These are phyloP conservation scores for Cactoblastis cactorum DNA, from an alignment of 2,888 invertebrate species.

Conservation along the genomic window DNA sequence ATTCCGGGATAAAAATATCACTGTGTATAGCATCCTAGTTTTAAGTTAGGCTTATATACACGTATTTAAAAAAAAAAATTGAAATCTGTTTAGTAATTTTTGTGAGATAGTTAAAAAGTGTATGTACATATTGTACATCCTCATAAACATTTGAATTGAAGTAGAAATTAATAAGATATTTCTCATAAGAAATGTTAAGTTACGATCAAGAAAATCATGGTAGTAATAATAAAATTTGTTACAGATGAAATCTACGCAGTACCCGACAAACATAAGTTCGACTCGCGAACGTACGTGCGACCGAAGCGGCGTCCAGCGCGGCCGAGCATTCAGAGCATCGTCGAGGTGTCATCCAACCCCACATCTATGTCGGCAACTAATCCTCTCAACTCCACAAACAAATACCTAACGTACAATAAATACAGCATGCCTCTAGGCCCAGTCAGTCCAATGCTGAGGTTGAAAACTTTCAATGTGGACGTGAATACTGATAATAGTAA, in stretches of 20 bases:
- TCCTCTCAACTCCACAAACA: slow-evolving; percentile 46
- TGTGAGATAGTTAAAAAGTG: no score
- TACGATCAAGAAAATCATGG: not conserved
- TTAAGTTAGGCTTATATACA: no score
- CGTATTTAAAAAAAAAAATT: no score
- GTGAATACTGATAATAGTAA: slow-evolving; percentile 59
- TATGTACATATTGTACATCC: no score
- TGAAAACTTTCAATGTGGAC: slow-evolving; percentile 71
- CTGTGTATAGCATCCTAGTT: no score
- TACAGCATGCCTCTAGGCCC: slow-evolving; percentile 58
- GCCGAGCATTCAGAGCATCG: slow-evolving; percentile 80
- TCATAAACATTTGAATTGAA: no score
- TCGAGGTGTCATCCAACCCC: slow-evolving; percentile 52
- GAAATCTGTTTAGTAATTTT: no score
- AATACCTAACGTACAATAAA: slow-evolving; percentile 69
- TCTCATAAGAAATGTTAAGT: no score
- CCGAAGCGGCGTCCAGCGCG: slow-evolving; percentile 81
- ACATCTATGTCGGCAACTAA: slow-evolving; percentile 45
- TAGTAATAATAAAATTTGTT: no score
- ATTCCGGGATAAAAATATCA: no score
- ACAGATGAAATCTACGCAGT: slow-evolving; percentile 52
- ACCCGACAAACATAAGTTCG: slow-evolving; percentile 77
- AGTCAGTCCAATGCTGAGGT: slow-evolving; percentile 58
- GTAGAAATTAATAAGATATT: no score
- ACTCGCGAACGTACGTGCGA: slow-evolving; percentile 84